These are phyloP conservation scores for Leptinotarsa juncta DNA, from an alignment of 2,888 invertebrate genomes.

Conservation along the genomic window DNA sequence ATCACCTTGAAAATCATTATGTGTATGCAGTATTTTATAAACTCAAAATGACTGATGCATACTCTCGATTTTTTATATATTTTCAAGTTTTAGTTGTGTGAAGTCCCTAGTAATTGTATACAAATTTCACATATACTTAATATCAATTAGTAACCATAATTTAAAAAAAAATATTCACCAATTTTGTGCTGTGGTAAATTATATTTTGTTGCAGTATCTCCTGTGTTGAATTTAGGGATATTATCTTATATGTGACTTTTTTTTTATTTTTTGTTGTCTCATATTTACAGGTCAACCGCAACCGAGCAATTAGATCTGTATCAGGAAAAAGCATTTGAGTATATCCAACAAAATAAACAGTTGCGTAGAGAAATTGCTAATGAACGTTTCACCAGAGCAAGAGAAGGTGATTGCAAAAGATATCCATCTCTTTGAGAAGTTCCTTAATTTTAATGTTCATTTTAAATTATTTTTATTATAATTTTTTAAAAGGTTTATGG, in stretches of 20 bases:
- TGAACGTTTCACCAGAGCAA: conserved; percentile 67
- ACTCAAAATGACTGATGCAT: too few species aligned
- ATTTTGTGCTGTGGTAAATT: background rate
- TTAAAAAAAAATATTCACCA: conserved; percentile 10
- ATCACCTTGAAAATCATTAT: too few species aligned
- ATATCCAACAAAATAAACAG: conserved; percentile 68
- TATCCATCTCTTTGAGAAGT: conserved; percentile 60
- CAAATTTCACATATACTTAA: too few species aligned
- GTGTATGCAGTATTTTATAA: too few species aligned
- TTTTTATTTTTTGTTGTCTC: conserved; percentile 10
- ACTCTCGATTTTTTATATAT: too few species aligned
- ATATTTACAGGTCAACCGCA: conserved; percentile 48
- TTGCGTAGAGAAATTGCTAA: conserved; percentile 69
- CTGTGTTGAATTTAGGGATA: conserved; percentile 19
- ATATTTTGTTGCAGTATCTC: conserved; percentile 1
- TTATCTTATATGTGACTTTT: background rate
- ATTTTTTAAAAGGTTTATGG: background rate
- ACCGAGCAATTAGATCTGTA: conserved; percentile 67
- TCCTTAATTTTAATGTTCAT: background rate
- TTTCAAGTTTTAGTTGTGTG: too few species aligned
- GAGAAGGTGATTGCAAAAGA: conserved; percentile 62
- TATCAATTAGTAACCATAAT: background rate
- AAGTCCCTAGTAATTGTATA: too few species aligned
- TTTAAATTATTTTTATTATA: background rate
- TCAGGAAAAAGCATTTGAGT: conserved; percentile 69